Evolutionary conservation across 2,797 vertebrate genomes (phyloP).

Genomic region (Ceyx erithaca): DNA sequence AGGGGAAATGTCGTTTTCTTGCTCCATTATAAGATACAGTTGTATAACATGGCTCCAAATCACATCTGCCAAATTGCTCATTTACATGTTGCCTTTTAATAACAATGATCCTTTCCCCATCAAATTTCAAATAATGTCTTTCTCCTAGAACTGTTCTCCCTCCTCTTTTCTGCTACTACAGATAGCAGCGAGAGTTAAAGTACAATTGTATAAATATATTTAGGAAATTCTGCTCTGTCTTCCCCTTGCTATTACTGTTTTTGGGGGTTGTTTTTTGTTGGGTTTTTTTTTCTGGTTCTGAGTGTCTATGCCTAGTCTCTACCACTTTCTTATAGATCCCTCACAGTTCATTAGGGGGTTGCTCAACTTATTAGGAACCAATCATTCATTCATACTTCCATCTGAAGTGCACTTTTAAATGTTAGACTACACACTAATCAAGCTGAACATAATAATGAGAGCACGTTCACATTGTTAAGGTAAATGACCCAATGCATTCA

Average conservation of each 20-base stretch:
- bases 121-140: not conserved
- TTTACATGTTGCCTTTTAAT: not conserved
- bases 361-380: slow-evolving; percentile 83
- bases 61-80: not conserved
- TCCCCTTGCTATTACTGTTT: not conserved
- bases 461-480: slow-evolving; percentile 81
- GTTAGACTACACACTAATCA: slow-evolving; percentile 83
- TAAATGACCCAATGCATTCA: slow-evolving; percentile 82
- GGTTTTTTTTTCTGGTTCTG: slow-evolving; percentile 40
- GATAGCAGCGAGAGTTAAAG: not conserved
- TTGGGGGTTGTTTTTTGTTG: no score
- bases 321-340: slow-evolving; percentile 67
- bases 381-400: slow-evolving; percentile 81
- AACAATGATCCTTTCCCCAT: not conserved
- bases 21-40: not conserved
- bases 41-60: not conserved
- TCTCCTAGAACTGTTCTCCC: not conserved
- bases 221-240: not conserved
- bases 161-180: not conserved
- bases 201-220: not conserved
- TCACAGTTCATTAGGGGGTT: slow-evolving; percentile 77
- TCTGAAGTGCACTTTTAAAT: slow-evolving; percentile 83
- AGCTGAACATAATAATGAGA: slow-evolving; percentile 81
- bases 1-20: not conserved
- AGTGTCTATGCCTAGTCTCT: slow-evolving; percentile 53